phyloP scores from a whole-genome alignment of 2,888 invertebrate species.

The Aleiodes alternator region DNA sequence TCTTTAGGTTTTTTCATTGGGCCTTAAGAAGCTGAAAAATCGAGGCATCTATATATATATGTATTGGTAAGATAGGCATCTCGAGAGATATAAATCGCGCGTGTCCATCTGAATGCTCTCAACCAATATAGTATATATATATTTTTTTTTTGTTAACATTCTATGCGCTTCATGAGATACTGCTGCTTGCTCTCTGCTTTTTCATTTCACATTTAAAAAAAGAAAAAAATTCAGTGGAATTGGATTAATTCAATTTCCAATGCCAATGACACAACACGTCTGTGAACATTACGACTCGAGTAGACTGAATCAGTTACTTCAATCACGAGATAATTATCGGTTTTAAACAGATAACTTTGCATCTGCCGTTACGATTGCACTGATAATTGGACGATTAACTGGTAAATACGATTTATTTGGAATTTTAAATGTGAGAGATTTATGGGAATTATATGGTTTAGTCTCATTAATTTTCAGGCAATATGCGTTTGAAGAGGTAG shows the following conservation, averaged over 20 bases:
- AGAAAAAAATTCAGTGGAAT: too few relatives aligned
- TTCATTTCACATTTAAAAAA: too few relatives aligned
- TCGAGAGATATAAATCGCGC: constrained; percentile 66
- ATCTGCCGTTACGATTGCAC: constrained; percentile 69
- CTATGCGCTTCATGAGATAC: too few relatives aligned
- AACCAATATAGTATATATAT: constrained; percentile 14
- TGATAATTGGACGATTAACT: constrained; percentile 68
- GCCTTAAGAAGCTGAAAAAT: constrained; percentile 43
- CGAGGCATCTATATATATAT: constrained; percentile 63
- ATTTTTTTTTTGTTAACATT: not conserved
- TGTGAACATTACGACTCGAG: constrained; percentile 34
- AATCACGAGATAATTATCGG: constrained; percentile 61
- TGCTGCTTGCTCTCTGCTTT: too few relatives aligned
- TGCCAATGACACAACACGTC: constrained; percentile 41
- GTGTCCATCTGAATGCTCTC: constrained; percentile 62
- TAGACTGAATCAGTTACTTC: not conserved
- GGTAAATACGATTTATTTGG: constrained; percentile 25
- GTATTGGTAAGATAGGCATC: constrained; percentile 66
- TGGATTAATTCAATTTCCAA: constrained; percentile 35
- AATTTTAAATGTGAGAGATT: constrained; percentile 1
- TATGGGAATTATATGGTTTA: not conserved
- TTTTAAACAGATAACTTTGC: constrained; percentile 70
- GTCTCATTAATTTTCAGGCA: constrained; percentile 41
- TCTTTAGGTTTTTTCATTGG: constrained; percentile 16
- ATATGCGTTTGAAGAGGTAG: too few relatives aligned